Base-by-base conservation (phyloP, 2,113 vertebrate genomes). In the Chaetodon trifascialis region DNA sequence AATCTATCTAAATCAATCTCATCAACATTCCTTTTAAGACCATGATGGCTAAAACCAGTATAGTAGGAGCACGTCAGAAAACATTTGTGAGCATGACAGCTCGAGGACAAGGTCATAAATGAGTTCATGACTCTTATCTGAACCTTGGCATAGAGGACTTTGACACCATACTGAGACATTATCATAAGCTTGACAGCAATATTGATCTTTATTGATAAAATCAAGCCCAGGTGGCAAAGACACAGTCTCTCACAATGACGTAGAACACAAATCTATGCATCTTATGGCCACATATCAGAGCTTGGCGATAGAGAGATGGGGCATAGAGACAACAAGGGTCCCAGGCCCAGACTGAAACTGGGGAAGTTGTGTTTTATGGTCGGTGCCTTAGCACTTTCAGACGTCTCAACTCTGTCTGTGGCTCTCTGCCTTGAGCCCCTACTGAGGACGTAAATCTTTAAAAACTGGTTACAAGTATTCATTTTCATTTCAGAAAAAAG, bases 21-120 rank as follows among this genome's bases (percentile, higher is more conserved):
- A 58, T 34, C 56, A 16, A 25, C 21, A 15, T 69, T 40, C 21
- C 21, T 49, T 68, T 64, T 62, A 7, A 56, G 7, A 34, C 55
- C 10, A 11, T 15, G 52, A 30, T 1, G 36, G 30, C 42, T 51
- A 40, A 63, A 74, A 42, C 11, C 34, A 21, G 42, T 4, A 10
- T 11, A n/a, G 34, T 12, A n/a, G 21, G 4, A 34, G 8, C 6
- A n/a, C 15, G 46, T 40, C 34, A 9, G 34, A 44, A 11, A 65
- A 23, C 62, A n/a, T 56, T 56, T 46, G 17, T 14, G 23, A n/a
- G 3, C 12, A 10, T 47, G 34, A 66, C 30, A 34, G 58, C 42
- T 64, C 14, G 2, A 9, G 49, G 69, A 79, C 47, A 34, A 67
- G 34, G 55, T 60, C 38, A 30, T 54, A 51, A 79, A 80, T 75